These are phyloP conservation scores for Hemibagrus guttatus DNA, from an alignment of 2,797 vertebrate genomes.

Conservation along the genomic window DNA sequence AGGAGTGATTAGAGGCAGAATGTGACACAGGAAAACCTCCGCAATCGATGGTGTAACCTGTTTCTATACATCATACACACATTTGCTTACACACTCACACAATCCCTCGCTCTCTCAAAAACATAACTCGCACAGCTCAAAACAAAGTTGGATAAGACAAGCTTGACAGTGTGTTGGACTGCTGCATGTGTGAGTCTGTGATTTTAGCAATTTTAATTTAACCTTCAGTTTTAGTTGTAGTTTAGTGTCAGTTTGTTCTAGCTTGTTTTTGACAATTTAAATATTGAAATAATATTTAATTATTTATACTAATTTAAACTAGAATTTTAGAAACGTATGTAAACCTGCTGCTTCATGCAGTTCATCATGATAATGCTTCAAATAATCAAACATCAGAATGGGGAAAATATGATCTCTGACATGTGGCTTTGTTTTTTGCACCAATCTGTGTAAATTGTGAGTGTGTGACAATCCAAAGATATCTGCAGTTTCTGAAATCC, in stretches of 20 bases:
- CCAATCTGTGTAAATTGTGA: too few species aligned
- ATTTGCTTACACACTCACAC: conserved; percentile 19
- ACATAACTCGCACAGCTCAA: not conserved
- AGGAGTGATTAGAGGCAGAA: conserved; percentile 43
- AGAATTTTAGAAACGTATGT: not conserved
- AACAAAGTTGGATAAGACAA: not conserved
- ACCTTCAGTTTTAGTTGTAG: not conserved
- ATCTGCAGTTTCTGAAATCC: not conserved
- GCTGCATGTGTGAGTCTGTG: not conserved
- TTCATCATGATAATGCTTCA: not conserved
- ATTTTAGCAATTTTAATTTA: not conserved
- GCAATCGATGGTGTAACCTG: conserved; percentile 15
- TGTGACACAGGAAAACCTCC: conserved; percentile 36
- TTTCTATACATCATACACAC: conserved; percentile 10
- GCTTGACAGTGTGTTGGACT: not conserved
- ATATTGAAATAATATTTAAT: not conserved
- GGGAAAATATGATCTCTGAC: not conserved
- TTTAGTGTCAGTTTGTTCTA: not conserved
- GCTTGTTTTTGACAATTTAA: not conserved
- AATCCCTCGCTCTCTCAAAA: not conserved
- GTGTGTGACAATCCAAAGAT: too few species aligned
- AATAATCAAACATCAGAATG: not conserved
- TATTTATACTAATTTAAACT: not conserved
- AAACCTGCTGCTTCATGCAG: not conserved
- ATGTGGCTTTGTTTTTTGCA: not conserved